Evolutionary conservation across 2,888 invertebrate species (phyloP).

Genomic region (Agriopis aurantiaria): DNA sequence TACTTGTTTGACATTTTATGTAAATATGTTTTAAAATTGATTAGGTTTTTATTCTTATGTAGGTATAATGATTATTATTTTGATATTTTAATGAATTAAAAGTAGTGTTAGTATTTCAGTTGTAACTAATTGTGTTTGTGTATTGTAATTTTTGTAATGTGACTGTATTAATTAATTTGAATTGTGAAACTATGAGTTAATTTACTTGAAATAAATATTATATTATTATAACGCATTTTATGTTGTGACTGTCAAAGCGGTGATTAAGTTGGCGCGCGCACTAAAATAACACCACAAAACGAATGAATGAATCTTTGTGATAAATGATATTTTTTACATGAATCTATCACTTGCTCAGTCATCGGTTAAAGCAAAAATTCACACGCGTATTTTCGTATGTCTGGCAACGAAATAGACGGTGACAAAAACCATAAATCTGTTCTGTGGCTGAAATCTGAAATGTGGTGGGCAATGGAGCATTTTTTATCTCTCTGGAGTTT

Average conservation of each 20-base stretch:
- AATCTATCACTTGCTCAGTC: slow-evolving; percentile 12
- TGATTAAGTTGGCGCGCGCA: neutral
- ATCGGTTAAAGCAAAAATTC: slow-evolving; percentile 4
- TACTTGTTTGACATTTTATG: too few species aligned
- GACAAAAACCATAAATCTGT: slow-evolving; percentile 9
- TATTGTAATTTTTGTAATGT: too few species aligned
- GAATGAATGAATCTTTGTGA: neutral
- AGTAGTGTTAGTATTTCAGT: too few species aligned
- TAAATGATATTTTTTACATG: neutral
- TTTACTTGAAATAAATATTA: too few species aligned
- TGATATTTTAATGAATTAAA: too few species aligned
- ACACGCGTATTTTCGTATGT: neutral
- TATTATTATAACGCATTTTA: too few species aligned
- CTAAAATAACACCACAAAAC: neutral
- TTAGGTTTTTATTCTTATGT: too few species aligned
- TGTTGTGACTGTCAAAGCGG: neutral
- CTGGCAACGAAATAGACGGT: slow-evolving; percentile 5
- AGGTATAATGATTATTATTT: too few species aligned
- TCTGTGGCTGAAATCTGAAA: slow-evolving; percentile 7
- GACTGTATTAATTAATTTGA: too few species aligned
- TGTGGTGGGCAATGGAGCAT: neutral
- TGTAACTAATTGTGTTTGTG: too few species aligned
- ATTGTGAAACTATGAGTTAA: too few species aligned
- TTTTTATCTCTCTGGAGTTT: neutral
- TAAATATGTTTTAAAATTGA: too few species aligned